Percentiles rank a stretch among this genome's conserved stretches.
Evolutionary conservation across 2,113 vertebrate genomes (phyloP).

Genomic region (Nesospiza acunhae): DNA sequence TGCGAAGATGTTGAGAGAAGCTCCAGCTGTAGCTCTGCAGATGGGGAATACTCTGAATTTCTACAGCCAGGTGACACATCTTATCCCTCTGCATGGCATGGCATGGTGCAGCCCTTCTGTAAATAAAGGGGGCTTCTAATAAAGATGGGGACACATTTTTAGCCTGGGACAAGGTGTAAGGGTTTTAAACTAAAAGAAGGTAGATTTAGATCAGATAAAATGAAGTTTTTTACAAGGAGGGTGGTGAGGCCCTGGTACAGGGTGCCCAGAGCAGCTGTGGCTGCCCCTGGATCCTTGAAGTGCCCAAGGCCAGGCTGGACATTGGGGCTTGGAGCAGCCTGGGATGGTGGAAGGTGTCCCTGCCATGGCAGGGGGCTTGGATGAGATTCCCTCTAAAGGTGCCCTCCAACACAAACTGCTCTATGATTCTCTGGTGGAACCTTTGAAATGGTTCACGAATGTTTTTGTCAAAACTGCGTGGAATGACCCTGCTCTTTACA

Average conservation of each 20-base stretch:
- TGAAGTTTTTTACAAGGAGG: neutral
- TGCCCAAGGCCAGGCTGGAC: neutral
- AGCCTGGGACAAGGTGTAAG: neutral
- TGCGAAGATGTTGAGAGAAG: neutral
- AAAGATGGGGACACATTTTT: no score
- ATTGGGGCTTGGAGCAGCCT: accelerated
- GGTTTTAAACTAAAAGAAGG: neutral
- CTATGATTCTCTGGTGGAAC: neutral
- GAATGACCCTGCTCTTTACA: neutral
- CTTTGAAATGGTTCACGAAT: neutral
- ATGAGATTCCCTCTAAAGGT: neutral
- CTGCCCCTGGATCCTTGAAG: neutral
- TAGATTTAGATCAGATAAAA: neutral
- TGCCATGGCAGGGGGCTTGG: neutral
- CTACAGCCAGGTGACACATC: neutral
- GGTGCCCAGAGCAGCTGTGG: neutral
- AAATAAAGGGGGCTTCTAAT: neutral
- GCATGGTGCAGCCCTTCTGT: neutral
- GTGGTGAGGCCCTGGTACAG: neutral
- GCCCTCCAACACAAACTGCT: neutral
- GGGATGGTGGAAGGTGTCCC: neutral
- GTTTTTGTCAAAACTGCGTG: neutral
- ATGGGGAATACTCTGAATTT: neutral
- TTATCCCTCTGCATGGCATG: neutral
- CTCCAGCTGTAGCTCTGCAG: neutral